Conservation (phyloP, 2,888 invertebrate species). For the Aricia artaxerxes region DNA sequence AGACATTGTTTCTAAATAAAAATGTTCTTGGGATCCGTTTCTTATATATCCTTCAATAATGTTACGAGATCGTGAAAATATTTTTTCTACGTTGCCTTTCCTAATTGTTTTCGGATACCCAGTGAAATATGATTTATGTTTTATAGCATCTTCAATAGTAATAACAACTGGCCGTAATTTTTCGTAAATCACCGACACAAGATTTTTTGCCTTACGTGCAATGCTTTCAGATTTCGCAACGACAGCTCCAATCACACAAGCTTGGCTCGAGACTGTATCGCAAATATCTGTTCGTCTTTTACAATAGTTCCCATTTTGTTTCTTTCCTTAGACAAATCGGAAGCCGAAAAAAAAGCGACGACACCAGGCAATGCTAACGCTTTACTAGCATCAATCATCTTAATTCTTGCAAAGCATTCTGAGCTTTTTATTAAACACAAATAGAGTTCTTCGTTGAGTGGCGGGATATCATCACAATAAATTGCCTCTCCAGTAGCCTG, state of each 20-base stretch:
- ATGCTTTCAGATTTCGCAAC: conserved; percentile 87
- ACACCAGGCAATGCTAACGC: conserved; percentile 90
- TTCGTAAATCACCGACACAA: conserved; percentile 90
- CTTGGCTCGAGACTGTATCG: conserved; percentile 86
- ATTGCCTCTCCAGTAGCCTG: conserved; percentile 96
- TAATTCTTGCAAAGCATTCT: conserved; percentile 89
- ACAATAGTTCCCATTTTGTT: conserved; percentile 85
- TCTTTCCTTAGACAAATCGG: conserved; percentile 84
- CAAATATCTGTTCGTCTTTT: conserved; percentile 92
- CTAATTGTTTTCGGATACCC: conserved; percentile 76
- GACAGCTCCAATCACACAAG: conserved; percentile 89
- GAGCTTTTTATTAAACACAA: conserved; percentile 89
- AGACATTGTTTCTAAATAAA: conserved; percentile 91
- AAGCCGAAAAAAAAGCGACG: conserved; percentile 86
- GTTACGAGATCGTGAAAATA: conserved; percentile 83
- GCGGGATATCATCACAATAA: conserved; percentile 93
- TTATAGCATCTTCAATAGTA: conserved; percentile 93
- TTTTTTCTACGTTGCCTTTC: conserved; percentile 84
- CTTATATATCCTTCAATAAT: conserved; percentile 85
- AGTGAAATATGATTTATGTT: conserved; percentile 83
- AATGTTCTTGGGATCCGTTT: conserved; percentile 93
- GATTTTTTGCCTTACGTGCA: conserved; percentile 89
- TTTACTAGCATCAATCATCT: conserved; percentile 85
- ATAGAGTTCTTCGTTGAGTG: conserved; percentile 86
- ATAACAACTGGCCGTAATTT: conserved; percentile 88